A percentile compares a stretch with the other conserved stretches of the same genome.
phyloP scores from a whole-genome alignment of 2,888 invertebrate genomes.

The Diogma glabrata region DNA sequence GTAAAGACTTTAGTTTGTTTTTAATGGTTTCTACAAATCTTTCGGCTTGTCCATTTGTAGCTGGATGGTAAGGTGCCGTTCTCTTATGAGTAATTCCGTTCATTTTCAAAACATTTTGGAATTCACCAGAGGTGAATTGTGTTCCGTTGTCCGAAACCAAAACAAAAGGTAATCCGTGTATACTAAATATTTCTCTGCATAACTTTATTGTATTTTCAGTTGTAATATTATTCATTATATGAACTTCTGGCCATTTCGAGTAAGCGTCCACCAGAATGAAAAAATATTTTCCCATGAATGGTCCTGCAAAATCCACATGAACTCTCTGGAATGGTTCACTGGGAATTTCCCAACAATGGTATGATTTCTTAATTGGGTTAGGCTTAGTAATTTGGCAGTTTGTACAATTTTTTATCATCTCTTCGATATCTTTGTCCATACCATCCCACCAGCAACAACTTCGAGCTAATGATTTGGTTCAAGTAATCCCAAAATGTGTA shows the following conservation, averaged over 20 bases:
- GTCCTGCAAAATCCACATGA: slow-evolving; percentile 19
- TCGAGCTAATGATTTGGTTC: slow-evolving; percentile 18
- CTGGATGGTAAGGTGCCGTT: slow-evolving; percentile 19
- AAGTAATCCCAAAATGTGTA: slow-evolving; percentile 16
- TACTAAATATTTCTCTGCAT: slow-evolving; percentile 13
- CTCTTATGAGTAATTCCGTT: slow-evolving; percentile 18
- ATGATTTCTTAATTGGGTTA: slow-evolving; percentile 13
- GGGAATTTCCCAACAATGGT: slow-evolving; percentile 18
- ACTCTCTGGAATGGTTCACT: slow-evolving; percentile 19
- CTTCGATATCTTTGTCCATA: slow-evolving; percentile 20
- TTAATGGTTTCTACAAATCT: slow-evolving; percentile 22
- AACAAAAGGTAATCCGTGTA: slow-evolving; percentile 13
- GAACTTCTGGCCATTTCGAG: slow-evolving; percentile 19
- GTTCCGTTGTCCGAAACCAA: slow-evolving; percentile 19
- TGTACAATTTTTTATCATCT: slow-evolving; percentile 16
- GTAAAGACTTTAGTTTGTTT: slow-evolving; percentile 12
- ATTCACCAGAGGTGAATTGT: slow-evolving; percentile 15
- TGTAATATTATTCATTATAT: slow-evolving; percentile 13
- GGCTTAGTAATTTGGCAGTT: slow-evolving; percentile 13
- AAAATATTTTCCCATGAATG: slow-evolving; percentile 6
- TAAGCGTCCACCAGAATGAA: slow-evolving; percentile 18
- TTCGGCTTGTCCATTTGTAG: slow-evolving; percentile 23
- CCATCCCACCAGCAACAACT: slow-evolving; percentile 22
- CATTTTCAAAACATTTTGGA: slow-evolving; percentile 15
- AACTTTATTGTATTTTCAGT: slow-evolving; percentile 12